These are phyloP conservation scores for Elegia similella DNA, from an alignment of 2,888 invertebrate species.

Conservation along the genomic window DNA sequence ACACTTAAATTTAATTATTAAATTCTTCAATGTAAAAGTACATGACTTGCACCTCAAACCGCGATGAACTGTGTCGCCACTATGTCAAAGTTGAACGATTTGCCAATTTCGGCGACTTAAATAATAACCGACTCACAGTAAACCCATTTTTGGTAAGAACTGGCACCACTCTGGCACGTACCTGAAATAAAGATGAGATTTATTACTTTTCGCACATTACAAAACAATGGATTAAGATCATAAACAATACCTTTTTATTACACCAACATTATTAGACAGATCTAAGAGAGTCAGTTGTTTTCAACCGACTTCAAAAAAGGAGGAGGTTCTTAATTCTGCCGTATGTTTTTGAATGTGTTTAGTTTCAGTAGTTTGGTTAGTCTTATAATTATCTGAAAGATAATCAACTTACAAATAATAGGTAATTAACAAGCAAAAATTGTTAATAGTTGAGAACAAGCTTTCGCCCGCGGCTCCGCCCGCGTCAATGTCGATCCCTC, in stretches of 20 bases:
- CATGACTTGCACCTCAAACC: conserved; percentile 6
- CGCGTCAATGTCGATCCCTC: no score
- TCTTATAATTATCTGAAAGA: no score
- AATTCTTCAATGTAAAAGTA: no score
- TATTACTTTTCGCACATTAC: conserved; percentile 16
- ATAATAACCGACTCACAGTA: conserved; percentile 12
- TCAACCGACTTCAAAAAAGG: no score
- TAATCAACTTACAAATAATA: no score
- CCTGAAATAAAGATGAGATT: conserved; percentile 25
- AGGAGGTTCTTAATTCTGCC: no score
- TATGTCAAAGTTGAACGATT: conserved; percentile 19
- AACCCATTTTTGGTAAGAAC: conserved; percentile 21
- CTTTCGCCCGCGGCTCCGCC: no score
- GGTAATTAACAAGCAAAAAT: no score
- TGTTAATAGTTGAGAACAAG: no score
- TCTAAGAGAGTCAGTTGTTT: background rate
- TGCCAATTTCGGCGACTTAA: conserved; percentile 4
- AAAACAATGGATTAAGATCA: conserved; percentile 1
- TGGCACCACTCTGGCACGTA: conserved; percentile 25
- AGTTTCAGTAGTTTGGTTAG: no score
- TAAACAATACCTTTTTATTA: background rate
- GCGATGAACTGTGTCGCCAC: conserved; percentile 8
- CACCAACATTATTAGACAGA: background rate
- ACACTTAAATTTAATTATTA: no score
- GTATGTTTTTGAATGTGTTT: no score